phyloP scores from a whole-genome alignment of 2,797 vertebrate species.

The Manis crassicaudata region DNA sequence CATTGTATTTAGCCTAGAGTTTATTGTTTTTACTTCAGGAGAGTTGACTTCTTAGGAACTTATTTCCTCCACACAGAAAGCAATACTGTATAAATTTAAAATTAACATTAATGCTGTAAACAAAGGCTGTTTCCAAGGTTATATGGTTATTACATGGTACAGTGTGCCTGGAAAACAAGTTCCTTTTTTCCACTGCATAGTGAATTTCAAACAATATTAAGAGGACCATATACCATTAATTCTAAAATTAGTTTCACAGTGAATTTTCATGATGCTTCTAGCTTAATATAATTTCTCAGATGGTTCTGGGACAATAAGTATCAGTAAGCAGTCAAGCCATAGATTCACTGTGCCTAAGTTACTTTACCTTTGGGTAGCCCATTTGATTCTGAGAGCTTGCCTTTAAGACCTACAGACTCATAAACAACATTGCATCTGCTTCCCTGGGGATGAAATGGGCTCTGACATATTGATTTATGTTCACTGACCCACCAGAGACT shows the following conservation, averaged over 20 bases:
- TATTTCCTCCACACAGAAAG: not conserved
- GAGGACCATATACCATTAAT: not conserved
- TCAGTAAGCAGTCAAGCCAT: not conserved
- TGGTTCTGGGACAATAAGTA: not conserved
- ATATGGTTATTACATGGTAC: not conserved
- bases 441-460: not conserved
- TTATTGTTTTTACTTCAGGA: not conserved
- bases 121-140: not conserved
- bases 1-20: not conserved
- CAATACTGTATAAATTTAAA: not conserved
- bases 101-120: not conserved
- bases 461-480: not conserved
- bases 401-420: not conserved
- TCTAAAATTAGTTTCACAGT: not conserved
- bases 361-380: not conserved
- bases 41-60: not conserved
- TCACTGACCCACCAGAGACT: not conserved
- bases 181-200: not conserved
- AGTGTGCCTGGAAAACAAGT: not conserved
- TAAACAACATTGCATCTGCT: not conserved
- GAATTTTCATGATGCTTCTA: not conserved
- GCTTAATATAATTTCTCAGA: not conserved
- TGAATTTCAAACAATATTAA: conserved; percentile 5
- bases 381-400: not conserved
- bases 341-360: not conserved